Evolutionary conservation across 2,113 vertebrate genomes (phyloP).

Genomic region (Alethe diademata): DNA sequence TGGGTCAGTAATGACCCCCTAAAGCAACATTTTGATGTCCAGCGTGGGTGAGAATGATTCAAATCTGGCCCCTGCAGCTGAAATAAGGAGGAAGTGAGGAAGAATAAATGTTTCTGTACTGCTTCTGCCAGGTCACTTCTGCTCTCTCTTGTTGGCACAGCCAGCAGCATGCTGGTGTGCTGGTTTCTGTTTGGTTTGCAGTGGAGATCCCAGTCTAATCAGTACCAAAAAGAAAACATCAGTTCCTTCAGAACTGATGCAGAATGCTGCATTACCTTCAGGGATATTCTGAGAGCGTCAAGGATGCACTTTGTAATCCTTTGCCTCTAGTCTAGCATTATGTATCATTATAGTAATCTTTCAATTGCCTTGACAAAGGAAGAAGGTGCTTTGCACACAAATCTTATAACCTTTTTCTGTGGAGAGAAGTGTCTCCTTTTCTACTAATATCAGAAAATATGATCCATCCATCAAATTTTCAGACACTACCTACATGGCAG

Average conservation of each 20-base stretch:
- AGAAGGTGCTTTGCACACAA: neutral
- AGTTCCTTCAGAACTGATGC: neutral
- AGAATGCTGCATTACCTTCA: neutral
- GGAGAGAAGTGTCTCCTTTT: neutral
- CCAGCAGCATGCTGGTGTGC: neutral
- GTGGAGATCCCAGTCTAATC: neutral
- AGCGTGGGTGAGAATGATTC: neutral
- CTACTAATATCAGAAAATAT: neutral
- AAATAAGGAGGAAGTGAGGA: neutral
- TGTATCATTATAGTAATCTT: neutral
- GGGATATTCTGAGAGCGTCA: neutral
- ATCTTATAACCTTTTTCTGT: neutral
- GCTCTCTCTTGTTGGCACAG: neutral
- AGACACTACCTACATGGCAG: neutral
- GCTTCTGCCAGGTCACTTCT: neutral
- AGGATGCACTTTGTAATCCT: neutral
- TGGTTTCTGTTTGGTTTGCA: neutral
- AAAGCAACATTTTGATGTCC: neutral
- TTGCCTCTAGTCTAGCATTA: neutral
- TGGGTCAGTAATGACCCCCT: neutral
- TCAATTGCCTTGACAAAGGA: neutral
- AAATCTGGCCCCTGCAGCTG: neutral
- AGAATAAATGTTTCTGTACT: neutral
- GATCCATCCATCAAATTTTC: constrained; percentile 4
- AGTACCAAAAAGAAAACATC: neutral